Conservation (phyloP, 2,113 vertebrate genomes). For the Calonectris borealis region DNA sequence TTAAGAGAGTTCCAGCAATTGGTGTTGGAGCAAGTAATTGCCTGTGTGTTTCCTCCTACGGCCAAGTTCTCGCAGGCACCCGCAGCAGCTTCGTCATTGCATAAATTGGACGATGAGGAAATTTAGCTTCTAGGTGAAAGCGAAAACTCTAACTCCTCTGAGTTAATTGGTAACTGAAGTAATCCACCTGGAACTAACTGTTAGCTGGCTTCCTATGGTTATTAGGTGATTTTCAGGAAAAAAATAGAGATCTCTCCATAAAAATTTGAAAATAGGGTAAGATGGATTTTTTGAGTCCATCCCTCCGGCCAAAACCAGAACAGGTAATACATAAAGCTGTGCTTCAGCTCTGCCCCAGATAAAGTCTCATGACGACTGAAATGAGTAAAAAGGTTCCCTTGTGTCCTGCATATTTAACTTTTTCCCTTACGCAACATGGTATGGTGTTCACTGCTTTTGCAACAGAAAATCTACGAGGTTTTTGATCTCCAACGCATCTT, state of each 20-base stretch:
- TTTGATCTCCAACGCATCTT: neutral
- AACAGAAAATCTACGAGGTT: neutral
- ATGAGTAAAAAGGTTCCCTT: neutral
- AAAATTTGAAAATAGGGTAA: rapidly evolving
- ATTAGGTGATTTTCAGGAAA: no score
- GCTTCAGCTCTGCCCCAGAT: neutral
- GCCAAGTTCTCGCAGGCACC: neutral
- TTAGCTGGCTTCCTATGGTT: neutral
- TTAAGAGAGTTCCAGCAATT: neutral
- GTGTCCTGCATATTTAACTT: neutral
- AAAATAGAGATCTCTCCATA: neutral
- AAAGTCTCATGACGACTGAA: neutral
- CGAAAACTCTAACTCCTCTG: neutral
- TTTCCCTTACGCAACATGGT: no score
- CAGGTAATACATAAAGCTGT: neutral
- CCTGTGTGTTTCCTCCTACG: neutral
- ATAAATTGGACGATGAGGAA: neutral
- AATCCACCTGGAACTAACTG: neutral
- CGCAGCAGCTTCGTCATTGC: neutral
- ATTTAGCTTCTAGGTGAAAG: neutral
- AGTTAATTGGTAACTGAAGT: neutral
- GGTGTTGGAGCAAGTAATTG: neutral
- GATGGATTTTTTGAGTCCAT: neutral
- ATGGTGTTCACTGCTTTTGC: neutral
- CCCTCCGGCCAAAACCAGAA: neutral